Evolutionary conservation across 2,797 vertebrate genomes (phyloP).

Genomic region (Acanthornis magna): DNA sequence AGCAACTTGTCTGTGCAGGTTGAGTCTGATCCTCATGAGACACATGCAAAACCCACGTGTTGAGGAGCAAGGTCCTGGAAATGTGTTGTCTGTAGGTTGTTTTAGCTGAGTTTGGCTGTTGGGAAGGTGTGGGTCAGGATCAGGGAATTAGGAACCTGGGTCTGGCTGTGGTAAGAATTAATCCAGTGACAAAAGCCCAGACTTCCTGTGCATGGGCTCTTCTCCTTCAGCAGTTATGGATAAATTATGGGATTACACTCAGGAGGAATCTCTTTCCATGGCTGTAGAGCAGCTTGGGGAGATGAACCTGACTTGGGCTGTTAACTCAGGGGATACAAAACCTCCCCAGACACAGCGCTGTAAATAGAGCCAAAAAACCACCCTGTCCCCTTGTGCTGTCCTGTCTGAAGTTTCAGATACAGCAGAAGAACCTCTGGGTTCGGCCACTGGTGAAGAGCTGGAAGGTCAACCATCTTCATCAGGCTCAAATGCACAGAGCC

Average conservation of each 20-base stretch:
- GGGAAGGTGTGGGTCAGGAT: not conserved
- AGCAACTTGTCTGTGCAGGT: not conserved
- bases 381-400: not conserved
- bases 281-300: not conserved
- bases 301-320: not conserved
- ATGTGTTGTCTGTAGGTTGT: not conserved
- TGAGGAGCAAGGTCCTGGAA: not conserved
- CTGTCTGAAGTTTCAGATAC: constrained; percentile 80
- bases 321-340: not conserved
- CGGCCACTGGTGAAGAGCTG: constrained; percentile 79
- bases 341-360: not conserved
- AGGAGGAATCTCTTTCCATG: not conserved
- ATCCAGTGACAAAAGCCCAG: not conserved
- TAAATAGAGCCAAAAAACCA: not conserved
- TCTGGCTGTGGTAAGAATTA: not conserved
- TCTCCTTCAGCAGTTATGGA: not conserved
- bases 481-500: constrained; percentile 77
- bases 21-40: not conserved
- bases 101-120: not conserved
- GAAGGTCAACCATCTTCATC: constrained; percentile 84
- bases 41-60: not conserved
- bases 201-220: not conserved
- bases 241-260: not conserved
- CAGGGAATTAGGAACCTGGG: not conserved
- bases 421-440: constrained; percentile 76